Percentiles rank a stretch among this genome's conserved stretches.
These are phyloP conservation scores for Pyrocephalus nanus DNA, from an alignment of 2,797 vertebrate species.

Conservation along the genomic window DNA sequence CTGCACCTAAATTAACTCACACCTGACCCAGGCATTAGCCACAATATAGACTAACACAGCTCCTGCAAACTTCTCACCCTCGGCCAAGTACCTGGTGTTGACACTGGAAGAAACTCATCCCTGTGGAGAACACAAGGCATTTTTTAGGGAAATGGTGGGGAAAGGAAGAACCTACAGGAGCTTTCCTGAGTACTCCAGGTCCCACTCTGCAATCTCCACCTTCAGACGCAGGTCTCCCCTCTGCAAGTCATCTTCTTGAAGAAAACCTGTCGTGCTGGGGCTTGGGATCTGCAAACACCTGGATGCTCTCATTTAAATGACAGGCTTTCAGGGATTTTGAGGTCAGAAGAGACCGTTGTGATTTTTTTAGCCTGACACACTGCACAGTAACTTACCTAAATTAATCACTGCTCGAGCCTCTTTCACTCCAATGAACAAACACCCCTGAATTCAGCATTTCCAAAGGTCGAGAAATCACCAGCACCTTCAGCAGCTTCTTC, in stretches of 20 bases:
- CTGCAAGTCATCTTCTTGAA: neutral
- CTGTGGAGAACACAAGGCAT: neutral
- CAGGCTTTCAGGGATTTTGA: neutral
- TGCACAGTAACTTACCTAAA: neutral
- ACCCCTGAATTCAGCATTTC: neutral
- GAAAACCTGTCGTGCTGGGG: neutral
- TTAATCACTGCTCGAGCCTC: neutral
- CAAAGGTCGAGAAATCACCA: neutral
- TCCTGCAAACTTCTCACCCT: neutral
- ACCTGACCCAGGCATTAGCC: neutral
- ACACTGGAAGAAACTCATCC: neutral
- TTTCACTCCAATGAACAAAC: neutral
- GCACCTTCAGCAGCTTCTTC: neutral
- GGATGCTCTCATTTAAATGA: neutral
- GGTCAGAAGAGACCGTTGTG: neutral
- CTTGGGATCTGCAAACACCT: neutral
- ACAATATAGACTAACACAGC: rapidly evolving
- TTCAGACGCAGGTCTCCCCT: neutral
- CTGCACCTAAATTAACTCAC: neutral
- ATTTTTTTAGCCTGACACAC: neutral
- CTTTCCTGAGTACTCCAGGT: neutral
- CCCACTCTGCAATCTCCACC: neutral
- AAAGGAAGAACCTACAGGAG: neutral
- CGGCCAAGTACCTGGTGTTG: neutral
- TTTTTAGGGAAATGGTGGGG: neutral